Evolutionary conservation across 2,797 vertebrate species (phyloP).

Genomic region (Tinamus major): DNA sequence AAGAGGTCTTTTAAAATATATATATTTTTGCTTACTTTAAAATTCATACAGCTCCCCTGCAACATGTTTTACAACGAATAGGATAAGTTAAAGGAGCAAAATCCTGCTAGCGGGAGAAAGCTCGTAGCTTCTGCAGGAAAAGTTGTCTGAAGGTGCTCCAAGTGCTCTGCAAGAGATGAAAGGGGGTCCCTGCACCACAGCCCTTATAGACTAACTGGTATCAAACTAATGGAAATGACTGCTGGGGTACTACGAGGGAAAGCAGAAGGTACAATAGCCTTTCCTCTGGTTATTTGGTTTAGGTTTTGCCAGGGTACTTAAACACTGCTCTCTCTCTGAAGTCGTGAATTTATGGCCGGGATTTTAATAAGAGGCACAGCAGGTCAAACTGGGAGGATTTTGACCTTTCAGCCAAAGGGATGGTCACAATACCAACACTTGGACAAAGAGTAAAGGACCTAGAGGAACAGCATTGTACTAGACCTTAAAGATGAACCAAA

Average conservation of each 20-base stretch:
- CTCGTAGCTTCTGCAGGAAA: background rate
- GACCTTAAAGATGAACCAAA: background rate
- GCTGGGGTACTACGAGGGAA: background rate
- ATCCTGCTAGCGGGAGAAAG: background rate
- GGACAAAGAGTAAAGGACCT: background rate
- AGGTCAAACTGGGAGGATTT: background rate
- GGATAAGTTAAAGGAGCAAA: background rate
- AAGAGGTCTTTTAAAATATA: background rate
- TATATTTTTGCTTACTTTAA: background rate
- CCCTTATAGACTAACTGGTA: background rate
- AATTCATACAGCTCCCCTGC: background rate
- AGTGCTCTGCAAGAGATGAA: background rate
- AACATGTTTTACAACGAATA: background rate
- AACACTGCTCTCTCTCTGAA: background rate
- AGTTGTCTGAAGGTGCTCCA: background rate
- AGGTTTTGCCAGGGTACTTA: background rate
- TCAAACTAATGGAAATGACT: background rate
- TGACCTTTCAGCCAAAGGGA: background rate
- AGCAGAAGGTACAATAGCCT: background rate
- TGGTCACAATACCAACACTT: background rate
- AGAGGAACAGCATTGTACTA: background rate
- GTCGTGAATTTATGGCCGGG: background rate
- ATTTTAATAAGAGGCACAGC: background rate
- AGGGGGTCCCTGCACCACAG: background rate
- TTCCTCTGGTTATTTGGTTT: background rate